phyloP scores from a whole-genome alignment of 30 jellyfish, hydroid and myxozoan species.

The Aurelia sp. region DNA sequence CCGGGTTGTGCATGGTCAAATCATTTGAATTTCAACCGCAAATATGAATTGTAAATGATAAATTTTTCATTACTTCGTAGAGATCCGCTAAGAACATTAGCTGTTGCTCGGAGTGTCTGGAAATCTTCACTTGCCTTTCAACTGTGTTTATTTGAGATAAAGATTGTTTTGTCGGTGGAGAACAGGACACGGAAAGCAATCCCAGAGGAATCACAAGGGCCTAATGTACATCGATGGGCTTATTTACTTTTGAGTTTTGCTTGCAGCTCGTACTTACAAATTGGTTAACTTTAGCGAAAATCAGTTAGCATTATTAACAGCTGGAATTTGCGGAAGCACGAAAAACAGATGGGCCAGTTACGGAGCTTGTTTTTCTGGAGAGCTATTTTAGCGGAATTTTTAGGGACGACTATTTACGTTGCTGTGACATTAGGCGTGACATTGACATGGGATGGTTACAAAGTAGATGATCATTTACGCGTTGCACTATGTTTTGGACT shows the following conservation, averaged over 20 bases:
- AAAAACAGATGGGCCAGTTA: slow-evolving; percentile 10
- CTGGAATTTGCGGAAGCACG: no score
- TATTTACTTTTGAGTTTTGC: no score
- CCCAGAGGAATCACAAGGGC: no score
- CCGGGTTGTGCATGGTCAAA: neutral
- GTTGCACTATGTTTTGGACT: slow-evolving; percentile 69
- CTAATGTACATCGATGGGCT: no score
- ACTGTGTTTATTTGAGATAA: no score
- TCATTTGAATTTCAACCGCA: slow-evolving; percentile 25
- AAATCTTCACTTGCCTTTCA: slow-evolving; percentile 8
- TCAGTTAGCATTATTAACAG: no score
- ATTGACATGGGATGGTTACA: slow-evolving; percentile 31
- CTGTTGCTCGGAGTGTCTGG: slow-evolving; percentile 9
- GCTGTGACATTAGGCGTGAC: slow-evolving; percentile 44
- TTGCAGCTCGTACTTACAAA: no score
- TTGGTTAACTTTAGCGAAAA: no score
- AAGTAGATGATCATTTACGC: slow-evolving; percentile 37
- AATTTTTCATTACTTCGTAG: slow-evolving; percentile 25
- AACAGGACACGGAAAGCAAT: no score
- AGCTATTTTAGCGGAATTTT: slow-evolving; percentile 75
- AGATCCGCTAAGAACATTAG: no score
- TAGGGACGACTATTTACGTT: slow-evolving; percentile 46
- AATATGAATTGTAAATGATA: slow-evolving; percentile 45
- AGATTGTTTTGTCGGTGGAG: no score
- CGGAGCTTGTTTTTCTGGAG: slow-evolving; percentile 69